Percentiles rank a stretch among this genome's conserved stretches.
These are phyloP conservation scores for Tragopan temminckii DNA, from an alignment of 2,797 vertebrate species.

Conservation along the genomic window DNA sequence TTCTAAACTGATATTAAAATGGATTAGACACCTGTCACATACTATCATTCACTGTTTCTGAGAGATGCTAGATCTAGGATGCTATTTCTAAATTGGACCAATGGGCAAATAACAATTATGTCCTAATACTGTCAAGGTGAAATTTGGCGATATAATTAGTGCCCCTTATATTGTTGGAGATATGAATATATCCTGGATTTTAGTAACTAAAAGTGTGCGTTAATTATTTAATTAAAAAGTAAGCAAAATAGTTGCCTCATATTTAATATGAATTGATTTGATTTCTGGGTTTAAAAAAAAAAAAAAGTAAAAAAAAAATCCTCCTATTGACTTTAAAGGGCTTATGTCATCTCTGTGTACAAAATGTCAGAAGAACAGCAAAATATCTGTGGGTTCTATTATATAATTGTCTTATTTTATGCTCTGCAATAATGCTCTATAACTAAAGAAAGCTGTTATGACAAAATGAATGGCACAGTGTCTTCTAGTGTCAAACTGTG, in stretches of 20 bases:
- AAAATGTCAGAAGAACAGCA: background rate
- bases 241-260: background rate
- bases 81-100: background rate
- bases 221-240: background rate
- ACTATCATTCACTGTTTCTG: background rate
- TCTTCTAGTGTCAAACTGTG: slow-evolving; percentile 40
- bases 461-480: slow-evolving; percentile 1
- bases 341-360: background rate
- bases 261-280: background rate
- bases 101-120: background rate
- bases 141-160: background rate
- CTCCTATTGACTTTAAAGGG: background rate
- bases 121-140: background rate
- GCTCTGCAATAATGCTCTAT: background rate
- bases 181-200: background rate
- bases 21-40: background rate
- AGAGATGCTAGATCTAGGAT: background rate
- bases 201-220: background rate
- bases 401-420: background rate
- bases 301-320: background rate
- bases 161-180: background rate
- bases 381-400: background rate
- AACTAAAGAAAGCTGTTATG: background rate
- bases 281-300: background rate
- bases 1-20: background rate